phyloP scores from a whole-genome alignment of 2,113 vertebrate species.

The Strix uralensis region DNA sequence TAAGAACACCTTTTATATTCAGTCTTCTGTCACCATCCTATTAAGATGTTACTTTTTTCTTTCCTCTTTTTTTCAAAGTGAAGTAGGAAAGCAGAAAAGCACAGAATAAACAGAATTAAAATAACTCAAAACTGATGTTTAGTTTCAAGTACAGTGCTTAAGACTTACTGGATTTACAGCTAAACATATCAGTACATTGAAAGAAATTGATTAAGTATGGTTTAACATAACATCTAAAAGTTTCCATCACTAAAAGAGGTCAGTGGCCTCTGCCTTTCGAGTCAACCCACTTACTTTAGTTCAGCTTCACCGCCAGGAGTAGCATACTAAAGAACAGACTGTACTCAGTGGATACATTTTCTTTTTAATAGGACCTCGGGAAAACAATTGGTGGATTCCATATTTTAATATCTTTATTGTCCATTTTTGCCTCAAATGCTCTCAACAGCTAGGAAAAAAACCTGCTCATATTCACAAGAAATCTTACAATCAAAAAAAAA shows the following conservation, averaged over 20 bases:
- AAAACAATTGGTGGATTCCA: not conserved
- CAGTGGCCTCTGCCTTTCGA: not conserved
- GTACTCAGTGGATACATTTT: not conserved
- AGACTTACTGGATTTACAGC: not conserved
- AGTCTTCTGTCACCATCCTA: not conserved
- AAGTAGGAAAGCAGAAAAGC: not conserved
- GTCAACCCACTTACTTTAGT: not conserved
- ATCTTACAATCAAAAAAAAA: not conserved
- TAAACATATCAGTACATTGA: not conserved
- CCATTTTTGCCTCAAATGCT: not conserved
- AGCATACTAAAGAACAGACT: not conserved
- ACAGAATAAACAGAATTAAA: not conserved
- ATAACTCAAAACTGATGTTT: not conserved
- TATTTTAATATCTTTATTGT: not conserved
- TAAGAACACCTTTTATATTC: not conserved
- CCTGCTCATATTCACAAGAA: not conserved
- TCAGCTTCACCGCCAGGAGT: not conserved
- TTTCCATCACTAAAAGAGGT: not conserved
- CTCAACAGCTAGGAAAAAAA: not conserved
- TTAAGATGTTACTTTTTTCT: not conserved
- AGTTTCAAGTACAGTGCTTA: not conserved
- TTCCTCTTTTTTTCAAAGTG: not conserved
- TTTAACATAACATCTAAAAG: not conserved
- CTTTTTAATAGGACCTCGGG: not conserved
- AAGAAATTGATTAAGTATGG: not conserved